Base-by-base conservation (phyloP, 35 echinoderm and acorn worm species). In the Heliocidaris erythrogramma region DNA sequence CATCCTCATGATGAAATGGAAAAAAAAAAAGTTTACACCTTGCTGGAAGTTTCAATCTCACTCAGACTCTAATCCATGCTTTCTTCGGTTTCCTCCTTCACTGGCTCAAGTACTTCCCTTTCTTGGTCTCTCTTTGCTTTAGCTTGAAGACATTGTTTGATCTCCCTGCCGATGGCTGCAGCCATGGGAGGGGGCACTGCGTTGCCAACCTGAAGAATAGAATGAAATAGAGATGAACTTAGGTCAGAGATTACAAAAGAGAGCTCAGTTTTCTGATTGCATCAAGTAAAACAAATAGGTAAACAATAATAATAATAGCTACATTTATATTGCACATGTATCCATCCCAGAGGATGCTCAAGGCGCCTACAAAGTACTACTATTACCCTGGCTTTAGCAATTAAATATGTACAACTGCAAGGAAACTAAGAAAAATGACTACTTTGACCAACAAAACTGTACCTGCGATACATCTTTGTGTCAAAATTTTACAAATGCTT, bases 101-200 rank as follows among this genome's bases (percentile, higher is more conserved):
- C 21, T 24, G 52, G 31, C 32, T 53, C 71, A 60, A 71, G 90
- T 1, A 47, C 29, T 10, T 6, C 32, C 86, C 94, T 27, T 18
- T 93, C 42, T 49, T 86, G 84, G 50, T 95, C 90, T 85, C 49
- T 71, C 94, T 95, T 97, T 47, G 93, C 94, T 47, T 94, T 93
- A 7, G 91, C 92, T 21, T 97, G 31, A 11, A 99, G 88, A 88
- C 98, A 97, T 92, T 96, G 96, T 91, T 97, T 99, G 59, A 99
- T 99, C 85, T 99, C 97, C 71, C 91, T 89, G 21, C 97, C 98
- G 10, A 99, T 97, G 13, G 98, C 98, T 30, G 92, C 94, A 6
- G 98, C 94, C 97, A 99, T 95, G 9, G 97, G 98, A 21, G 98
- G 98, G 16, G 98, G 98, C 2, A 99, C 98, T 48, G 97, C 98